Evolutionary conservation across 2,113 vertebrate genomes (phyloP).

Genomic region (Burhinus bistriatus): DNA sequence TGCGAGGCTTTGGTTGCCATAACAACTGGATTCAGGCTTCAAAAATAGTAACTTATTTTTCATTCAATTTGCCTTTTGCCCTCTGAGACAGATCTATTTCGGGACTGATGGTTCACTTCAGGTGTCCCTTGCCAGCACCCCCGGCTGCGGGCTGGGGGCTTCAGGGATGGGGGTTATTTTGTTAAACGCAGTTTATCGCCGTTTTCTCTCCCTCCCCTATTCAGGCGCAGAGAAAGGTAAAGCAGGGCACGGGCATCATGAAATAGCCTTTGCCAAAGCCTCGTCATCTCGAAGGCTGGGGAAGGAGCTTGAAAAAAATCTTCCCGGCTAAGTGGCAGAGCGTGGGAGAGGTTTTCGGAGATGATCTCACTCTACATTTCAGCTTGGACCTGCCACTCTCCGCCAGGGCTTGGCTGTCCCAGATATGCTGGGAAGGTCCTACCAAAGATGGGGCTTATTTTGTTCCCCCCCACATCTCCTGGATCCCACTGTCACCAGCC

Average conservation of each 20-base stretch:
- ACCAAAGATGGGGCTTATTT: background rate
- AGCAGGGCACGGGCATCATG: background rate
- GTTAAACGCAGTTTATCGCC: accelerated
- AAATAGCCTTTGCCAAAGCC: conserved; percentile 6
- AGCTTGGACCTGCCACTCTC: conserved; percentile 1
- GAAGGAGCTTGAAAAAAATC: background rate
- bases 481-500: background rate
- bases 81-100: conserved; percentile 58
- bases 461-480: accelerated
- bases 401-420: background rate
- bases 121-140: conserved; percentile 7
- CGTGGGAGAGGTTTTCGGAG: conserved; percentile 22
- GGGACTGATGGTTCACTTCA: conserved; percentile 12
- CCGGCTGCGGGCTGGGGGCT: background rate
- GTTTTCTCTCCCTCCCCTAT: background rate
- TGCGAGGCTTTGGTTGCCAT: conserved; percentile 73
- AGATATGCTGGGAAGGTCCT: background rate
- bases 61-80: conserved; percentile 72
- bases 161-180: background rate
- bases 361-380: conserved; percentile 30
- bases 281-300: background rate
- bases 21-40: conserved; percentile 72
- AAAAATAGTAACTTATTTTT: conserved; percentile 80
- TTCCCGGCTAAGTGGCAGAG: background rate
- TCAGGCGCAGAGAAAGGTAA: background rate